These are phyloP conservation scores for Pantherophis vulpinus DNA, from an alignment of 2,797 vertebrate genomes.

Conservation along the genomic window DNA sequence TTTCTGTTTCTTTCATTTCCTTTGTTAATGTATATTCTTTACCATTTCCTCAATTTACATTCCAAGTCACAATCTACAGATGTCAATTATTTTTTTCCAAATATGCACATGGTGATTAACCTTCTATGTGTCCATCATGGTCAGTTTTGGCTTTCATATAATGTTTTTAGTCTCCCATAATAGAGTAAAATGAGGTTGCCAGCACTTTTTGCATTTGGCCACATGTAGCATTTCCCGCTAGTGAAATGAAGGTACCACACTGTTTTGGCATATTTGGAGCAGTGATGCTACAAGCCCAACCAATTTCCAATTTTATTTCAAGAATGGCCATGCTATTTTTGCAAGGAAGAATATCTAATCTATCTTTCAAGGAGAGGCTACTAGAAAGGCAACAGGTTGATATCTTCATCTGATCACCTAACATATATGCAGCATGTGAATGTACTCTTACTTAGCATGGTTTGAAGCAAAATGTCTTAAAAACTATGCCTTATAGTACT, in stretches of 20 bases:
- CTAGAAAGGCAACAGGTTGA: not conserved
- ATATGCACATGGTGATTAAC: not conserved
- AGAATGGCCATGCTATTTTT: not conserved
- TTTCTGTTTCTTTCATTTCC: not conserved
- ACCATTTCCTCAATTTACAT: not conserved
- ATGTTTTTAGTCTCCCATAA: not conserved
- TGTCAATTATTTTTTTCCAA: not conserved
- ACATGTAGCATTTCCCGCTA: not conserved
- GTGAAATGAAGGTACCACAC: not conserved
- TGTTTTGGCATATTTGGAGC: not conserved
- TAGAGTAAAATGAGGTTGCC: not conserved
- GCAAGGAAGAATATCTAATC: not conserved
- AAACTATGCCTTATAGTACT: not conserved
- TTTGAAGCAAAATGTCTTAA: not conserved
- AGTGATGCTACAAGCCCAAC: not conserved
- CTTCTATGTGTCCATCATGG: not conserved
- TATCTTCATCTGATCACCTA: not conserved
- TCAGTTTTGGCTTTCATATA: not conserved
- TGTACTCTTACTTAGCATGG: not conserved
- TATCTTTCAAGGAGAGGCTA: not conserved
- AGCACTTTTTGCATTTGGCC: not conserved
- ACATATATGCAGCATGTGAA: not conserved
- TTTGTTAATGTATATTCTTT: not conserved
- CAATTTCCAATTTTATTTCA: not conserved
- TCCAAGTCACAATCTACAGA: not conserved